These are phyloP conservation scores for Crotalus viridis DNA, from an alignment of 2,113 vertebrate species.

Conservation along the genomic window DNA sequence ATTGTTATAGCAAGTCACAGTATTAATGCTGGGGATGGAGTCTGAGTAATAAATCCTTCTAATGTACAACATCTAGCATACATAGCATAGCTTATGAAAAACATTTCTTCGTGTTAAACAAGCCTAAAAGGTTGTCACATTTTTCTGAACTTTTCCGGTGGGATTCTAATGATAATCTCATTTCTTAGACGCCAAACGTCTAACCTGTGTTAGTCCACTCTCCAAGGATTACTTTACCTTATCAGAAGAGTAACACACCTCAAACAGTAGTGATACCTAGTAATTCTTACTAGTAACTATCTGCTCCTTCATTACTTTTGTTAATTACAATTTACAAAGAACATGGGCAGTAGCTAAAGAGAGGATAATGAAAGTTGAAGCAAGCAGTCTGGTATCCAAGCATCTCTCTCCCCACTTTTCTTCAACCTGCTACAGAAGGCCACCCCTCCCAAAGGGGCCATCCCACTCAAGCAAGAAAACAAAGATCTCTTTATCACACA, in stretches of 20 bases:
- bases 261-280: not conserved
- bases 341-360: not conserved
- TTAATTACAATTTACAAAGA: not conserved
- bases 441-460: not conserved
- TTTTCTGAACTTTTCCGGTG: not conserved
- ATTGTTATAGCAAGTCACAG: not conserved
- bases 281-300: not conserved
- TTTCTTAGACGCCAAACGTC: not conserved
- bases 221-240: not conserved
- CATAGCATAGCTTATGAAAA: not conserved
- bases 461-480: not conserved
- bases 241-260: not conserved
- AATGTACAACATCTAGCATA: not conserved
- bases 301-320: not conserved
- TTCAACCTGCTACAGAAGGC: not conserved
- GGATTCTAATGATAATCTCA: not conserved
- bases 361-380: not conserved
- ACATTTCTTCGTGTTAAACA: not conserved
- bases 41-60: not conserved
- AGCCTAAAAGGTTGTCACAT: not conserved
- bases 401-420: not conserved
- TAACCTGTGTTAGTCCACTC: not conserved
- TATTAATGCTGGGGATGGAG: not conserved
- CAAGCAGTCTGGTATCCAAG: not conserved
- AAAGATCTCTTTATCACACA: conserved; percentile 9